A percentile compares a stretch with the other conserved stretches of the same genome.
phyloP scores from a whole-genome alignment of 2,113 vertebrate species.

The Psittacus erithacus region DNA sequence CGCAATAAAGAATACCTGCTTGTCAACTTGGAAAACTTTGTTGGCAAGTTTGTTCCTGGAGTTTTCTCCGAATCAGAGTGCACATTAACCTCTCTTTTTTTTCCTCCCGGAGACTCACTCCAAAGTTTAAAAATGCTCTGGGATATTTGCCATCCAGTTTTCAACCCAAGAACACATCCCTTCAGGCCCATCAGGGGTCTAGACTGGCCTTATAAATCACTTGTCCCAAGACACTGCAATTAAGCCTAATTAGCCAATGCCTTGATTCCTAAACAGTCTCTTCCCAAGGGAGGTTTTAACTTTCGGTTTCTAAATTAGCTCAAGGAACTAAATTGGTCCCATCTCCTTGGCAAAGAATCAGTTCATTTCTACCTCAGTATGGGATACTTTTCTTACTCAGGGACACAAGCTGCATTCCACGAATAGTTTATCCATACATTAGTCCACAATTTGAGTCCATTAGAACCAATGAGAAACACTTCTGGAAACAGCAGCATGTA shows the following conservation, averaged over 20 bases:
- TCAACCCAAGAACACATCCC: slow-evolving; percentile 42
- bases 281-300: slow-evolving; percentile 69
- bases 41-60: too few species aligned
- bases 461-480: neutral
- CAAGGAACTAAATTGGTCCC: slow-evolving; percentile 64
- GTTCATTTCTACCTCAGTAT: neutral
- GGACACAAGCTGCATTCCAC: neutral
- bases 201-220: slow-evolving; percentile 73
- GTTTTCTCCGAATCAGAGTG: neutral
- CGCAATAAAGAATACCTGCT: too few species aligned
- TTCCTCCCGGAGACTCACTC: neutral
- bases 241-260: slow-evolving; percentile 71
- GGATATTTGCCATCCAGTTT: slow-evolving; percentile 61
- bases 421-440: neutral
- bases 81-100: slow-evolving; percentile 11
- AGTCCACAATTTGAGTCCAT: neutral
- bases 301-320: slow-evolving; percentile 72
- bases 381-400: neutral
- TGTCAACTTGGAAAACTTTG: too few species aligned
- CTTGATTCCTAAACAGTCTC: slow-evolving; percentile 69
- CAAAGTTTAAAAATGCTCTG: slow-evolving; percentile 53
- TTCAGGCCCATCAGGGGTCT: slow-evolving; percentile 61
- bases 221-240: slow-evolving; percentile 73
- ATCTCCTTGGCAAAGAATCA: slow-evolving; percentile 55
- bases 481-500: neutral